Percentiles rank a stretch among this genome's conserved stretches.
These are phyloP conservation scores for Ormia ochracea DNA, from an alignment of 2,888 invertebrate genomes.

Conservation along the genomic window DNA sequence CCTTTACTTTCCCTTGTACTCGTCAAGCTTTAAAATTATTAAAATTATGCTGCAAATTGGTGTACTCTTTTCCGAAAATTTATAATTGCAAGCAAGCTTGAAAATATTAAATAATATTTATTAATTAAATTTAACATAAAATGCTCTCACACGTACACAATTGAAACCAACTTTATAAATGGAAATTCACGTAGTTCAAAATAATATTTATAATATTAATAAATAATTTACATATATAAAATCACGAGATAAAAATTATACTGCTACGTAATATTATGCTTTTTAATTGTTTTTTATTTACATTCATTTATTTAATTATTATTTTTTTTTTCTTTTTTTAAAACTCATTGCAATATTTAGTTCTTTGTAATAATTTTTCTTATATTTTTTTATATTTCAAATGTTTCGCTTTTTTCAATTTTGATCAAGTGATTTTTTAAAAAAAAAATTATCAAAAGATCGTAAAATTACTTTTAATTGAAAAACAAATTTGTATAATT, in stretches of 20 bases:
- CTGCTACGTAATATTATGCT: constrained; percentile 16
- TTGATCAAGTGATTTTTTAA: neutral
- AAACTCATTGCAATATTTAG: neutral
- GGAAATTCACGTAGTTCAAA: constrained; percentile 53
- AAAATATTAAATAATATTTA: constrained; percentile 3
- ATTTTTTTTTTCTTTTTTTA: constrained; percentile 18
- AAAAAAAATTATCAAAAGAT: constrained; percentile 20
- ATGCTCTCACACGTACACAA: constrained; percentile 54
- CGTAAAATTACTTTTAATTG: constrained; percentile 37
- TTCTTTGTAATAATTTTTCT: constrained; percentile 20
- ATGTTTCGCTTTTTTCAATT: neutral
- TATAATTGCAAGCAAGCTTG: constrained; percentile 19
- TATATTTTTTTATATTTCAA: neutral
- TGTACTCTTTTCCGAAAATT: constrained; percentile 26
- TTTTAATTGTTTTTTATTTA: constrained; percentile 20
- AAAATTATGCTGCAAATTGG: constrained; percentile 2
- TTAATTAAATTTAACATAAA: constrained; percentile 31
- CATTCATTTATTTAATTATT: constrained; percentile 40
- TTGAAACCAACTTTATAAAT: constrained; percentile 37
- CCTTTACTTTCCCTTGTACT: constrained; percentile 51
- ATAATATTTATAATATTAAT: too few species aligned
- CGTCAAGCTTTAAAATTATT: constrained; percentile 38
- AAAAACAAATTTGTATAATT: constrained; percentile 62
- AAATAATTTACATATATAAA: too few species aligned
- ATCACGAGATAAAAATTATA: constrained; percentile 23